Conservation (phyloP, 1,140 invertebrate genomes). For the Aphaenogaster rudis region DNA sequence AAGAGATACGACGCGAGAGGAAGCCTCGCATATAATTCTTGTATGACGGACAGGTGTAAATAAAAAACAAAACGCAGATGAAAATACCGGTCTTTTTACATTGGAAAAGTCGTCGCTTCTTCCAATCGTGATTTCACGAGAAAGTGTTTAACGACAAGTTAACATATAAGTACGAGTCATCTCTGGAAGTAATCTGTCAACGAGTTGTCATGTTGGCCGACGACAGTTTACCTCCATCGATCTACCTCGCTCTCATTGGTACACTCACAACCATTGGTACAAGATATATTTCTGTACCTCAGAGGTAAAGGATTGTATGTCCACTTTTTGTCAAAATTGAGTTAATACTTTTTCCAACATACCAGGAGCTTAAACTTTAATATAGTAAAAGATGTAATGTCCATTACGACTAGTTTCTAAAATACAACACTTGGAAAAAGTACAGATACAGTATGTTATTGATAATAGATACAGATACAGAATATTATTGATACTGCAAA, state of each 20-base stretch:
- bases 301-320: too few relatives aligned
- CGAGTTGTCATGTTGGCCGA: background rate
- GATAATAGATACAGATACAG: too few relatives aligned
- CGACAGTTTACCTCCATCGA: background rate
- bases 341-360: too few relatives aligned
- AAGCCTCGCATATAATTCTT: constrained; percentile 22
- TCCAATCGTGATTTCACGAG: background rate
- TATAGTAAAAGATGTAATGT: too few relatives aligned
- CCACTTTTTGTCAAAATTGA: too few relatives aligned
- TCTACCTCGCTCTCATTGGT: background rate
- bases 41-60: constrained; percentile 22
- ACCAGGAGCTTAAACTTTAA: too few relatives aligned
- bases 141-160: constrained; percentile 4
- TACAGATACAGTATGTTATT: too few relatives aligned
- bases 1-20: background rate
- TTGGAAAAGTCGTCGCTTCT: constrained; percentile 2
- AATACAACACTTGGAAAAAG: too few relatives aligned
- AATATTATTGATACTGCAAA: too few relatives aligned
- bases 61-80: constrained; percentile 26
- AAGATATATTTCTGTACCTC: background rate
- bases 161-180: background rate
- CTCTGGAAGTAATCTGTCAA: constrained; percentile 42
- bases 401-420: too few relatives aligned
- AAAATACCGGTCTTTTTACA: background rate
- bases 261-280: background rate